phyloP scores from a whole-genome alignment of 2,113 vertebrate genomes.

The Garra rufa region DNA sequence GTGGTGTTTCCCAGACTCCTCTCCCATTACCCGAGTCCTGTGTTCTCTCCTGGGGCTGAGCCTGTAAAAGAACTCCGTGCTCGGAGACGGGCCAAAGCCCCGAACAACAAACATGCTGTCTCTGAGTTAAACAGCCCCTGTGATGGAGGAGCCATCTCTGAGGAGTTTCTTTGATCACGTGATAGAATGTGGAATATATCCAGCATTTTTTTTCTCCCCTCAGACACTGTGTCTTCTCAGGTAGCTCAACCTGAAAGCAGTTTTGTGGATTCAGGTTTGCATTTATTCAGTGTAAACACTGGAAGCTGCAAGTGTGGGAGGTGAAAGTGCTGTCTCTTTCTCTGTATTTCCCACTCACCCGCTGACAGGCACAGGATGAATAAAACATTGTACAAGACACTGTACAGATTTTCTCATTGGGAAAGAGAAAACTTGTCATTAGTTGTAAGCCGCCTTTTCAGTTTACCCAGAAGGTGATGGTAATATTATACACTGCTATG shows the following conservation, averaged over 20 bases:
- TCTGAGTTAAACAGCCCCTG: constrained; percentile 26
- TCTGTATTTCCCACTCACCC: constrained; percentile 42
- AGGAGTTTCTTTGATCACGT: neutral
- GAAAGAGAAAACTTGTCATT: constrained; percentile 66
- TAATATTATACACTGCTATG: constrained; percentile 19
- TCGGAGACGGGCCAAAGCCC: constrained; percentile 13
- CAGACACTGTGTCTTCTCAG: neutral
- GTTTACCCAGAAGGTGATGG: constrained; percentile 2
- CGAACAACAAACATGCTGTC: constrained; percentile 34
- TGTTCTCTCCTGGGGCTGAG: constrained; percentile 17
- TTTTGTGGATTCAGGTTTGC: constrained; percentile 4
- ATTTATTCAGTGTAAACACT: constrained; percentile 13
- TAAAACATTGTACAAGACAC: constrained; percentile 75
- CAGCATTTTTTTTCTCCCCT: neutral
- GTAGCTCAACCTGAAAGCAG: constrained; percentile 11
- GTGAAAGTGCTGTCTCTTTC: constrained; percentile 16
- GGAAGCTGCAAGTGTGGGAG: constrained; percentile 9
- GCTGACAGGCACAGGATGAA: constrained; percentile 74
- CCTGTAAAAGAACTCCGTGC: neutral
- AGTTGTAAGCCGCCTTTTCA: constrained; percentile 46
- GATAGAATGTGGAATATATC: neutral
- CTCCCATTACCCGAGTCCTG: constrained; percentile 22
- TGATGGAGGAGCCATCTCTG: constrained; percentile 31
- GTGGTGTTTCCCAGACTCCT: constrained; percentile 15
- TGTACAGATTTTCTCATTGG: constrained; percentile 68